These are phyloP conservation scores for Nesidiocoris tenuis DNA, from an alignment of 2,888 invertebrate species.

Conservation along the genomic window DNA sequence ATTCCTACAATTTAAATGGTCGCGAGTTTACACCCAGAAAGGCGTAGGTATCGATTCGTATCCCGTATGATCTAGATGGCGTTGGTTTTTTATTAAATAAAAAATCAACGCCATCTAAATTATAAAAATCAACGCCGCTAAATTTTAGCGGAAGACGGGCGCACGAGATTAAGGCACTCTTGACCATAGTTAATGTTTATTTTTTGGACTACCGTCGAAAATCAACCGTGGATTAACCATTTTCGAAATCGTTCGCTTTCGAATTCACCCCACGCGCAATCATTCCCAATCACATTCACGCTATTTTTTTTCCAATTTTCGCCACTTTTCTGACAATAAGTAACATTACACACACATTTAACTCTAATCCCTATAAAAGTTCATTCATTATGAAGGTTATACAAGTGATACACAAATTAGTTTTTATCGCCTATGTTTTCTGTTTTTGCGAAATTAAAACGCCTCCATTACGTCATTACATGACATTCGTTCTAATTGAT, in stretches of 20 bases:
- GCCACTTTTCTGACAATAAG: slow-evolving; percentile 41
- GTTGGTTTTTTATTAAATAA: too few species aligned
- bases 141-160: not conserved
- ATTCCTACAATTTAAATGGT: too few species aligned
- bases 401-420: slow-evolving; percentile 41
- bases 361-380: slow-evolving; percentile 45
- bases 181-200: not conserved
- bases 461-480: slow-evolving; percentile 36
- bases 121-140: too few species aligned
- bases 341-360: slow-evolving; percentile 47
- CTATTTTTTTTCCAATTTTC: slow-evolving; percentile 37
- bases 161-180: not conserved
- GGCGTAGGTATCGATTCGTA: too few species aligned
- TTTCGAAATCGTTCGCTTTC: slow-evolving; percentile 17
- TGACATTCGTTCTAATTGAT: slow-evolving; percentile 40
- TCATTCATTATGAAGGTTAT: slow-evolving; percentile 47
- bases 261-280: slow-evolving; percentile 34
- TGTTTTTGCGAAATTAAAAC: slow-evolving; percentile 33
- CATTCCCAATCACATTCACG: slow-evolving; percentile 19
- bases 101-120: too few species aligned
- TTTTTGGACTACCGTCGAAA: not conserved
- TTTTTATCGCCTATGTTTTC: slow-evolving; percentile 37
- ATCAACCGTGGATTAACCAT: slow-evolving; percentile 11
- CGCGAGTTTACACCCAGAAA: too few species aligned
- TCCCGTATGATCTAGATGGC: too few species aligned